Evolutionary conservation across 2,888 invertebrate species (phyloP).

Genomic region (Lycocerus yunnanus): DNA sequence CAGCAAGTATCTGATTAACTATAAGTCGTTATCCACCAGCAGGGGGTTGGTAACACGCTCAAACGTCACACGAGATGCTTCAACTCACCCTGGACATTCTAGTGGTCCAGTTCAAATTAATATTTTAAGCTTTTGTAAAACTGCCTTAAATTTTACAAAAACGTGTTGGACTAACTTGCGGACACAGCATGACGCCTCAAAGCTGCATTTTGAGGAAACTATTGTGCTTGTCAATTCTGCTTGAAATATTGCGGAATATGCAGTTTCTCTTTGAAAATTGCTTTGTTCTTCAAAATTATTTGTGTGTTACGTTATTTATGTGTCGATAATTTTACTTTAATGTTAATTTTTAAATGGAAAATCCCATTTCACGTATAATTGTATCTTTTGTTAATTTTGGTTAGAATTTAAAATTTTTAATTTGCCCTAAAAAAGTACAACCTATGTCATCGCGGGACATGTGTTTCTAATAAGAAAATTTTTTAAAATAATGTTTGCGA

Average conservation of each 20-base stretch:
- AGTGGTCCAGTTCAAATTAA: conserved; percentile 36
- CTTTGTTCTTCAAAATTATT: conserved; percentile 34
- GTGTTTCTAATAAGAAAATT: neutral
- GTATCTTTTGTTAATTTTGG: neutral
- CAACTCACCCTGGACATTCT: conserved; percentile 50
- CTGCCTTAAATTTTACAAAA: neutral
- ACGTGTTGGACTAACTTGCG: conserved; percentile 35
- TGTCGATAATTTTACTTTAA: neutral
- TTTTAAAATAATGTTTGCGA: neutral
- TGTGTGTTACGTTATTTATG: conserved; percentile 22
- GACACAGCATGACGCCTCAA: conserved; percentile 49
- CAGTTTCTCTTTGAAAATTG: conserved; percentile 41
- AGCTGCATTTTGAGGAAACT: conserved; percentile 53
- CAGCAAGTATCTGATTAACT: conserved; percentile 47
- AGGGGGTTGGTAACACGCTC: conserved; percentile 49
- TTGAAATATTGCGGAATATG: conserved; percentile 54
- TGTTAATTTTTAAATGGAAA: neutral
- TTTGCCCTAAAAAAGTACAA: neutral
- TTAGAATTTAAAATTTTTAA: neutral
- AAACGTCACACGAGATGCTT: conserved; percentile 50
- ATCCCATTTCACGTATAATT: neutral
- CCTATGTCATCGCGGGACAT: neutral
- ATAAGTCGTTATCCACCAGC: conserved; percentile 49
- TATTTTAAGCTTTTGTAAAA: conserved; percentile 39
- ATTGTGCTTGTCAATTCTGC: conserved; percentile 52